phyloP scores from a whole-genome alignment of 2,888 invertebrate species.

The Dendrolimus pini region DNA sequence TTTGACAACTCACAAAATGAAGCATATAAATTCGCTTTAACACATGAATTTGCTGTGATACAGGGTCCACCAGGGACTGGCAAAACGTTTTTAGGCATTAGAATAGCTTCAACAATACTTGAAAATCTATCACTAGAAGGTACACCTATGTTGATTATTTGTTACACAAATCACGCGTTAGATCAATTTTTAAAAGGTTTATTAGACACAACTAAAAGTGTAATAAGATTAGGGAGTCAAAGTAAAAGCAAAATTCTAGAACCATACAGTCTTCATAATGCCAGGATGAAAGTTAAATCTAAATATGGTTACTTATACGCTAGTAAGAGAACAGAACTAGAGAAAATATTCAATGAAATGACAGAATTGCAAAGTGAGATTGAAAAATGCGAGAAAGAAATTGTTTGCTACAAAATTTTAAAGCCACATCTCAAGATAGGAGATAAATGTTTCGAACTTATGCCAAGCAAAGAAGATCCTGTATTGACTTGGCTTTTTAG shows the following conservation, averaged over 20 bases:
- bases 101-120: slow-evolving; percentile 82
- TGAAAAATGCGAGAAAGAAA: slow-evolving; percentile 55
- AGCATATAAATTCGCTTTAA: slow-evolving; percentile 82
- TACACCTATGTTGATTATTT: slow-evolving; percentile 85
- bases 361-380: slow-evolving; percentile 50
- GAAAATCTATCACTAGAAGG: slow-evolving; percentile 74
- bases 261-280: slow-evolving; percentile 64
- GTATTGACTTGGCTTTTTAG: slow-evolving; percentile 52
- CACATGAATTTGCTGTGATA: slow-evolving; percentile 84
- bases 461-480: slow-evolving; percentile 40
- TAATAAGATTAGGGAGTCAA: slow-evolving; percentile 83
- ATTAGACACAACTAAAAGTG: slow-evolving; percentile 69
- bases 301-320: slow-evolving; percentile 51
- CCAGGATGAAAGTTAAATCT: slow-evolving; percentile 47
- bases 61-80: slow-evolving; percentile 95
- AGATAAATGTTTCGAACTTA: slow-evolving; percentile 32
- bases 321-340: slow-evolving; percentile 43
- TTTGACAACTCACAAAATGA: slow-evolving; percentile 81
- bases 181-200: slow-evolving; percentile 90
- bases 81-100: slow-evolving; percentile 87
- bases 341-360: slow-evolving; percentile 48
- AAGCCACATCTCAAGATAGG: slow-evolving; percentile 38
- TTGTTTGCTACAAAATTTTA: slow-evolving; percentile 42
- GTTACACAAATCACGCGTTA: slow-evolving; percentile 91
- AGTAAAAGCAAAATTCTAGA: slow-evolving; percentile 77